Base-by-base conservation (phyloP, 2,113 vertebrate species). In the Melanotaenia duboulayi region DNA sequence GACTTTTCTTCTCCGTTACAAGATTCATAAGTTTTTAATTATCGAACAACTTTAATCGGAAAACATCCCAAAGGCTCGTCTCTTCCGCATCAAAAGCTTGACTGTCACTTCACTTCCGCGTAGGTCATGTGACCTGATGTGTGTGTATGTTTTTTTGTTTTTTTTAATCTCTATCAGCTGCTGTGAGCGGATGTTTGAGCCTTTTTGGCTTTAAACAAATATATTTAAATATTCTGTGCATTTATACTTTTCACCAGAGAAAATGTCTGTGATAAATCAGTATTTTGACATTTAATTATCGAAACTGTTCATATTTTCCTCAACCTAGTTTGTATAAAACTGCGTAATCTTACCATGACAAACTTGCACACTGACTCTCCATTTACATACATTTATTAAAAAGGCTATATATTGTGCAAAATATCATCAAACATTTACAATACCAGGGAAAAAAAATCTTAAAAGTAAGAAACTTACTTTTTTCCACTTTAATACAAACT, bases 381-480 rank as follows among this genome's bases (percentile, higher is more conserved):
- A 51, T 89, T 85, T 46, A 75, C 74, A 77, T 82, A 84, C 52
- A 73, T 83, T 84, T 83, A 80, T 87, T 70, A 81, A 78, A 90
- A 88, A 84, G 44, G 79, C 80, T 61, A 46, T 87, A 82, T 61
- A 46, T 46, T 74, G 64, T 63, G 80, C 71, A 76, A 91, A 90
- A 90, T 84, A 89, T 87, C 20, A 77, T 65, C 9, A 81, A 82
- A 82, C 32, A 85, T 20, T 76, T 65, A 83, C 71, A 89, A 87
- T 65, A 87, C 74, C 65, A 20, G 54, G 56, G 52, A 48, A 71
- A 24, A 74, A 77, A 35, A 35, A 9, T 1, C 32, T 9, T 35
- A 8, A 35, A 8, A 9, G 4, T 5, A 8, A 9, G 32, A 8
- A 8, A 9, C 4, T 35, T 35, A 7, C 1, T 35, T 1, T 35